These are phyloP conservation scores for Terrapene triunguis DNA, from an alignment of 2,113 vertebrate genomes.

Conservation along the genomic window DNA sequence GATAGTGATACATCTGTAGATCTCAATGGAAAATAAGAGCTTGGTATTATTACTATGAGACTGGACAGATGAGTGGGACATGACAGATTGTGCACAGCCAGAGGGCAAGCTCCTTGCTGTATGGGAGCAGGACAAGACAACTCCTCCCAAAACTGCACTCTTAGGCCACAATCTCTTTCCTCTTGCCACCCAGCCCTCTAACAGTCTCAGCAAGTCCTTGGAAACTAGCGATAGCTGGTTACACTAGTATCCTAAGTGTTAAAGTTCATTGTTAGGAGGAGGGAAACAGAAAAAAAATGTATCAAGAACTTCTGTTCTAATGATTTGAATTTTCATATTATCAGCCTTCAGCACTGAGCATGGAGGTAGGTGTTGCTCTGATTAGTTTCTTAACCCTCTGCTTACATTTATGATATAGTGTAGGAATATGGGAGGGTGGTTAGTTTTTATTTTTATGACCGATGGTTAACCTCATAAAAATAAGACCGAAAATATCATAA, in stretches of 20 bases:
- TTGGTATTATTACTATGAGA: background rate
- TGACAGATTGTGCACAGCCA: background rate
- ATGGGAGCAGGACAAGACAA: background rate
- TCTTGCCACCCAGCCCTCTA: background rate
- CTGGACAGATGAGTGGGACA: background rate
- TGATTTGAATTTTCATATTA: background rate
- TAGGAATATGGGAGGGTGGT: conserved; percentile 12
- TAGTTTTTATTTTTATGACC: conserved; percentile 55
- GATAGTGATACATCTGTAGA: background rate
- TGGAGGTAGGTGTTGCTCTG: background rate
- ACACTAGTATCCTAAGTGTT: background rate
- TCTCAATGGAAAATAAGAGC: background rate
- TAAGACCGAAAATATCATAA: no score
- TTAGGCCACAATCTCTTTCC: background rate
- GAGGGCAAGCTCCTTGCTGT: background rate
- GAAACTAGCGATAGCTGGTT: background rate
- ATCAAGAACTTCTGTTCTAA: background rate
- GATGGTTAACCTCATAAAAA: background rate
- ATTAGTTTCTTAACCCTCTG: conserved; percentile 20
- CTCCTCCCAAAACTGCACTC: background rate
- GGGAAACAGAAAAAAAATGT: background rate
- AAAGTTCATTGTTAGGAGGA: background rate
- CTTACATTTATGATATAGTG: conserved; percentile 47
- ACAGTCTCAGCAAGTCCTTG: background rate
- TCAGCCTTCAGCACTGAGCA: background rate